Conservation (phyloP, 2,113 vertebrate species). For the Takifugu bimaculatus region DNA sequence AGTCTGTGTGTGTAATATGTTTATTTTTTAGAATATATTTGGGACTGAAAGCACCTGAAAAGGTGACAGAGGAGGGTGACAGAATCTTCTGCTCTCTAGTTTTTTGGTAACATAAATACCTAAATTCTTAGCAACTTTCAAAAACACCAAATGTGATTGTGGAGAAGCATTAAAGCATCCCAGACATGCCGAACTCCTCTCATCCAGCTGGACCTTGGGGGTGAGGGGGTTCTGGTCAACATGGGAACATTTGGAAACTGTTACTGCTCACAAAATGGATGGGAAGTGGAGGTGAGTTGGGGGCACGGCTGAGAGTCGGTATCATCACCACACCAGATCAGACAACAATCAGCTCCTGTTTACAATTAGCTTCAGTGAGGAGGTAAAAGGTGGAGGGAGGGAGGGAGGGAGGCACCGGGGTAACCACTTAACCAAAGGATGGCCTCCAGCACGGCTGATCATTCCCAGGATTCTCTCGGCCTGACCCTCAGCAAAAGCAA, state of each 20-base stretch:
- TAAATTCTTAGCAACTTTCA: too few relatives aligned
- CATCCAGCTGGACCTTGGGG: neutral
- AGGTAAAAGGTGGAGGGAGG: neutral
- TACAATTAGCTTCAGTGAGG: constrained; percentile 58
- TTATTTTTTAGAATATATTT: neutral
- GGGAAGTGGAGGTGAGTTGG: constrained; percentile 25
- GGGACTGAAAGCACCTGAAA: neutral
- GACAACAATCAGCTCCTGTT: constrained; percentile 62
- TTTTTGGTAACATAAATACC: too few relatives aligned
- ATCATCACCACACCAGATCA: constrained; percentile 25
- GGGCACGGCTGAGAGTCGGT: constrained; percentile 2
- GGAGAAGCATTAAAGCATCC: too few relatives aligned
- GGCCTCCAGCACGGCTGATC: constrained; percentile 21
- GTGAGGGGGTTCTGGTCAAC: neutral
- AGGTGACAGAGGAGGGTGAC: too few relatives aligned
- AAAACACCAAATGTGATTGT: too few relatives aligned
- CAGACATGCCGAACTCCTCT: too few relatives aligned
- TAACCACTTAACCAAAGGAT: constrained; percentile 56
- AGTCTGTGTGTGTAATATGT: constrained; percentile 66
- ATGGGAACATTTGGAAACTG: constrained; percentile 68
- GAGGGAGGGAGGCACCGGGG: neutral
- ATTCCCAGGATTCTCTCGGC: constrained; percentile 16
- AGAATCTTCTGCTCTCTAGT: too few relatives aligned
- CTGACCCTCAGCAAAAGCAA: neutral
- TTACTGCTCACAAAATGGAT: constrained; percentile 42